Conservation (phyloP, 30 jellyfish, hydroid and myxozoan genomes). For the Mastigias papua region DNA sequence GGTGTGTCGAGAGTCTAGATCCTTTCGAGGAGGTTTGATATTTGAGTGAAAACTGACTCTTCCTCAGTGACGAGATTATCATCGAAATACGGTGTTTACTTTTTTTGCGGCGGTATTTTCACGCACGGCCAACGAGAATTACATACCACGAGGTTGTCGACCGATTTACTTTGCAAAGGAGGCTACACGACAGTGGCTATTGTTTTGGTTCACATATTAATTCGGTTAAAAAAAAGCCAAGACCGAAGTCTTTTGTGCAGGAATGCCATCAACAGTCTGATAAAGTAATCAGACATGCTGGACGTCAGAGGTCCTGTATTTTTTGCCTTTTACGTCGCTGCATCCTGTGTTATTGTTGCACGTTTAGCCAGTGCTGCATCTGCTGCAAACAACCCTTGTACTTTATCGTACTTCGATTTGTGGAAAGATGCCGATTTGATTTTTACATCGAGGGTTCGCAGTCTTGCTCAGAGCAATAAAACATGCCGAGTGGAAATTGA, state of each 20-base stretch:
- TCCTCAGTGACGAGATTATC: too few relatives aligned
- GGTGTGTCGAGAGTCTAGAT: too few relatives aligned
- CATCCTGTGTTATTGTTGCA: neutral
- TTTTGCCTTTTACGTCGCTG: neutral
- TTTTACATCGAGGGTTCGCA: conserved; percentile 25
- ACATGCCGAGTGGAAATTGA: conserved; percentile 16
- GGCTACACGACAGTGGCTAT: neutral
- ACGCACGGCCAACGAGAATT: too few relatives aligned
- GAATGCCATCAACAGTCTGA: neutral
- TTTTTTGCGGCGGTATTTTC: too few relatives aligned
- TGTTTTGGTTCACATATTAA: neutral
- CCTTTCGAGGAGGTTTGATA: too few relatives aligned
- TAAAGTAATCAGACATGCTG: neutral
- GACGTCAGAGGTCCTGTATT: neutral
- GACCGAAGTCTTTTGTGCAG: neutral
- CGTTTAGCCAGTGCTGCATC: neutral
- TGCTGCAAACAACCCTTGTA: conserved; percentile 39
- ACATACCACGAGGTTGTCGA: neutral
- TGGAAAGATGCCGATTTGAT: conserved; percentile 29
- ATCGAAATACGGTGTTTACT: too few relatives aligned
- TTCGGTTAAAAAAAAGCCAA: neutral
- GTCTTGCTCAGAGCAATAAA: neutral
- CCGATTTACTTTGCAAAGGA: neutral
- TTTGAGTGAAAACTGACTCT: too few relatives aligned
- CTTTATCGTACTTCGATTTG: conserved; percentile 47